Evolutionary conservation across 2,888 invertebrate genomes (phyloP).

Genomic region (Hyposoter didymator): DNA sequence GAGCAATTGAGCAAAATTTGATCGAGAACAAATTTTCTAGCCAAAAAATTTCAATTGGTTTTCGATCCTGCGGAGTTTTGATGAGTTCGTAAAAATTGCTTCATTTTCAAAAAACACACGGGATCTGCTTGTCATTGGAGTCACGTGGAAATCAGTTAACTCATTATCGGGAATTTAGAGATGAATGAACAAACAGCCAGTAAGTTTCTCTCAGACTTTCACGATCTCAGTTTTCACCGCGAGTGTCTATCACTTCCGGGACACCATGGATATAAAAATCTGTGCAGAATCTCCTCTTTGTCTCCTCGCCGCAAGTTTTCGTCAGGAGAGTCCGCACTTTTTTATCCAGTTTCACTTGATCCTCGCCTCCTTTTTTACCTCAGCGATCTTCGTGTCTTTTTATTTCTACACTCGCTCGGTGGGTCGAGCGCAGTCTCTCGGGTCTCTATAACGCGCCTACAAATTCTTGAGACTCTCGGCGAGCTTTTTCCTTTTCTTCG

Average conservation of each 20-base stretch:
- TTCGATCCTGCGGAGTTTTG: not conserved
- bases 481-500: constrained; percentile 48
- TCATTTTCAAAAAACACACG: not conserved
- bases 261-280: constrained; percentile 29
- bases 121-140: not conserved
- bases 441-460: constrained; percentile 34
- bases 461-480: constrained; percentile 45
- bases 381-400: constrained; percentile 32
- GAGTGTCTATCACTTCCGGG: not conserved
- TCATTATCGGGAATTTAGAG: not conserved
- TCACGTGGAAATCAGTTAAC: not conserved
- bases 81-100: not conserved
- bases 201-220: not conserved
- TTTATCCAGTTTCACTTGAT: constrained; percentile 62
- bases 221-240: not conserved
- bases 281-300: constrained; percentile 36
- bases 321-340: constrained; percentile 42
- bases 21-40: not conserved
- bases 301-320: constrained; percentile 34
- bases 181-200: not conserved
- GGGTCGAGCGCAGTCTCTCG: constrained; percentile 33
- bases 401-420: constrained; percentile 31
- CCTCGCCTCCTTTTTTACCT: constrained; percentile 39
- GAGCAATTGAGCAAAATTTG: not conserved
- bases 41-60: not conserved